Evolutionary conservation across 2,113 vertebrate genomes (phyloP).

Genomic region (Petromus typicus): DNA sequence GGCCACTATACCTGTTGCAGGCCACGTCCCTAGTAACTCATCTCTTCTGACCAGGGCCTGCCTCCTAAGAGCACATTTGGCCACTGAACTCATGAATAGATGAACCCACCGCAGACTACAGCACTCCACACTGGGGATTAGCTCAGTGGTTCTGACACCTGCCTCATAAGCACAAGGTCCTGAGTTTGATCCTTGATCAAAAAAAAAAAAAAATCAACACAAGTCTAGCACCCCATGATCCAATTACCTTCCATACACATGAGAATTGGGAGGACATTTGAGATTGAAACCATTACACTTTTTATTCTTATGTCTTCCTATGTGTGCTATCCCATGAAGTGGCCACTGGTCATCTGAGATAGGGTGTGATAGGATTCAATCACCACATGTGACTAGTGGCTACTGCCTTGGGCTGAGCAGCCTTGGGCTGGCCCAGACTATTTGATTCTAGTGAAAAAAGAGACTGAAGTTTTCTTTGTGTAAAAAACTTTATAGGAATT

Average conservation of each 20-base stretch:
- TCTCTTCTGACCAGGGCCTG: background rate
- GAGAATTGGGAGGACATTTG: background rate
- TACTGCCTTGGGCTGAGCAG: background rate
- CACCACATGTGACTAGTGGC: background rate
- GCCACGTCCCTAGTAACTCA: background rate
- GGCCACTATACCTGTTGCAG: too few species aligned
- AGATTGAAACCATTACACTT: background rate
- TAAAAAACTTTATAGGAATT: conserved; percentile 56
- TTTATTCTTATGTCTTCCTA: background rate
- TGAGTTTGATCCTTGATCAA: too few species aligned
- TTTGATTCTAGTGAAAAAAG: background rate
- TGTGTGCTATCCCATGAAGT: background rate
- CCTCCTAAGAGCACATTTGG: background rate
- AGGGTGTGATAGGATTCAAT: background rate
- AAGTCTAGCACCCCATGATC: background rate
- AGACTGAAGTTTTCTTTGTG: background rate
- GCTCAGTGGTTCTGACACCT: too few species aligned
- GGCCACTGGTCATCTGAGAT: background rate
- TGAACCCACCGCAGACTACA: background rate
- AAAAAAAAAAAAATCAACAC: too few species aligned
- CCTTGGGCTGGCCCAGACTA: background rate
- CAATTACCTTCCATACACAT: background rate
- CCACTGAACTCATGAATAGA: background rate
- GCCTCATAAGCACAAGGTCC: too few species aligned
- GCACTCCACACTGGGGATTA: too few species aligned